These are phyloP conservation scores for Dipodomys spectabilis DNA, from an alignment of 2,113 vertebrate species.

Conservation along the genomic window DNA sequence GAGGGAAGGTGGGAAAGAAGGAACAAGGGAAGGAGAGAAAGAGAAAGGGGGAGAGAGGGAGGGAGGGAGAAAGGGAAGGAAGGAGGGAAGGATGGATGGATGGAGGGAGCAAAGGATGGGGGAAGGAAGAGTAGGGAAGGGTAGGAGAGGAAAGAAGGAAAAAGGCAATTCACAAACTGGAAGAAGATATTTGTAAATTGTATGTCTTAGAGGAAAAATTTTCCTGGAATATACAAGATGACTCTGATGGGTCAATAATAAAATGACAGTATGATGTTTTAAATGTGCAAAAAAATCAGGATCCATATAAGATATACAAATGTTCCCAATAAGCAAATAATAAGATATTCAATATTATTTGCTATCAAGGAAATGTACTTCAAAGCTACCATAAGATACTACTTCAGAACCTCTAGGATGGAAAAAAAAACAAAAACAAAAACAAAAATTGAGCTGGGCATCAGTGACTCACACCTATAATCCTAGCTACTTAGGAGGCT, in stretches of 20 bases:
- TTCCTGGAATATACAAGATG: background rate
- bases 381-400: background rate
- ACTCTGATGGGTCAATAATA: slow-evolving; percentile 23
- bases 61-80: background rate
- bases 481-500: no score
- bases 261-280: slow-evolving; percentile 11
- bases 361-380: background rate
- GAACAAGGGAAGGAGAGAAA: no score
- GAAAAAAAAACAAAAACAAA: slow-evolving; percentile 25
- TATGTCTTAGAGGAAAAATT: background rate
- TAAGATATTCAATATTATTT: background rate
- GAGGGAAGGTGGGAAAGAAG: background rate
- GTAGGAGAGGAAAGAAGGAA: background rate
- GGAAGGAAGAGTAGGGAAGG: no score
- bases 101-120: no score
- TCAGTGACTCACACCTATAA: no score
- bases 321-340: background rate
- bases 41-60: no score
- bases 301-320: background rate
- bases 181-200: slow-evolving; percentile 26
- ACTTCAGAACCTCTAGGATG: background rate
- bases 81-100: no score
- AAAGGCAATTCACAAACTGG: background rate
- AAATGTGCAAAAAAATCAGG: background rate
- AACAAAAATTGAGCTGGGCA: background rate